Conservation (phyloP, 2,888 invertebrate genomes). For the Neocrepidodera transversa region DNA sequence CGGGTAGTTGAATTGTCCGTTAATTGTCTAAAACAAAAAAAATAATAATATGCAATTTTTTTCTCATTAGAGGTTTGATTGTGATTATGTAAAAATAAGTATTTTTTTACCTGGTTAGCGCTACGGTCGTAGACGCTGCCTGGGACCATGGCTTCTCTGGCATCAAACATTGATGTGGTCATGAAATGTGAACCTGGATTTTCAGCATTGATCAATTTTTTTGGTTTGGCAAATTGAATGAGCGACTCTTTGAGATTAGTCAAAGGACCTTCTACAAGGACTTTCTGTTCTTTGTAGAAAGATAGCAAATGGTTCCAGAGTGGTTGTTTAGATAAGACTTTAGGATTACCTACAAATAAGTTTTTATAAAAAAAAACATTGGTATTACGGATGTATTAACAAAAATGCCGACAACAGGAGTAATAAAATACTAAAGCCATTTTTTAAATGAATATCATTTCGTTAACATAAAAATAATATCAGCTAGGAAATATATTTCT, state of each 20-base stretch:
- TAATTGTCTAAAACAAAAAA: constrained; percentile 37
- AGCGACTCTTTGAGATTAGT: constrained; percentile 96
- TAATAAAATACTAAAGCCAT: no score
- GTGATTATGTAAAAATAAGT: constrained; percentile 1
- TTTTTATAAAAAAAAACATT: no score
- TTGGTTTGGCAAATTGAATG: constrained; percentile 96
- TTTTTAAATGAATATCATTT: no score
- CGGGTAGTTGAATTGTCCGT: constrained; percentile 43
- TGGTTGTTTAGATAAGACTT: constrained; percentile 97
- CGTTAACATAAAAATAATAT: no score
- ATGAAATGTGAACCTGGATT: constrained; percentile 98
- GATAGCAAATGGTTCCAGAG: constrained; percentile 97
- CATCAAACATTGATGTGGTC: constrained; percentile 97
- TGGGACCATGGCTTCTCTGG: constrained; percentile 92
- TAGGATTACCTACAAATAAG: constrained; percentile 75
- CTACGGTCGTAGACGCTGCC: constrained; percentile 93
- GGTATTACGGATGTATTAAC: no score
- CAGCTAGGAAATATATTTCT: no score
- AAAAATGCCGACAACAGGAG: no score
- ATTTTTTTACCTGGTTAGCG: constrained; percentile 57
- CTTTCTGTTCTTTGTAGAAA: constrained; percentile 97
- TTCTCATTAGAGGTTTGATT: background rate
- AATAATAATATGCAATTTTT: background rate
- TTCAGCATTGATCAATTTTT: constrained; percentile 90
- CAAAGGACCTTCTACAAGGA: constrained; percentile 95